Percentiles rank a stretch among this genome's conserved stretches.
phyloP scores from a whole-genome alignment of 2,797 vertebrate genomes.

The Pangasius macronema region DNA sequence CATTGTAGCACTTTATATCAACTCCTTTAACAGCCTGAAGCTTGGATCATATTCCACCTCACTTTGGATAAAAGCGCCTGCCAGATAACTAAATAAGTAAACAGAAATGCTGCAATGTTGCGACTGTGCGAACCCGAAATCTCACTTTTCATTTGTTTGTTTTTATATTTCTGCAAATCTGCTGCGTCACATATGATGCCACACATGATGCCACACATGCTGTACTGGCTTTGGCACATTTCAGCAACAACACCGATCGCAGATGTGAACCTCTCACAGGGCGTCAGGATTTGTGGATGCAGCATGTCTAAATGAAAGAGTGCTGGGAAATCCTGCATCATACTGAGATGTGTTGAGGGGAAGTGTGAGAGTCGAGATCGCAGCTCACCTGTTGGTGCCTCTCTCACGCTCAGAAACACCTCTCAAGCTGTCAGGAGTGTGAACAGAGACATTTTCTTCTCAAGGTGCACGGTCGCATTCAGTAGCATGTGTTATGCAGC shows the following conservation, averaged over 20 bases:
- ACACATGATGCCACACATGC: slow-evolving; percentile 4
- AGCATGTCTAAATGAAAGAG: slow-evolving; percentile 43
- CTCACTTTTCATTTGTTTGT: slow-evolving; percentile 40
- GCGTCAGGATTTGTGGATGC: slow-evolving; percentile 43
- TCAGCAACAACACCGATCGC: slow-evolving; percentile 6
- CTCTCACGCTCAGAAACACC: slow-evolving; percentile 56
- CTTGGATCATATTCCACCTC: slow-evolving; percentile 9
- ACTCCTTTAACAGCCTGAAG: slow-evolving; percentile 21
- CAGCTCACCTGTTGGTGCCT: slow-evolving; percentile 57
- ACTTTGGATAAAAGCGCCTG: slow-evolving; percentile 21
- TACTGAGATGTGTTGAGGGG: slow-evolving; percentile 45
- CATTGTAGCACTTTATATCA: slow-evolving; percentile 6
- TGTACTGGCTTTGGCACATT: slow-evolving; percentile 27
- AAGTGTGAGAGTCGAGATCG: slow-evolving; percentile 54
- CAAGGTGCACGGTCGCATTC: slow-evolving; percentile 24
- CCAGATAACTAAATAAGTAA: slow-evolving; percentile 19
- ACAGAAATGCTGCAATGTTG: slow-evolving; percentile 29
- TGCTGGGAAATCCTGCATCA: slow-evolving; percentile 56
- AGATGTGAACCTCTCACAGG: slow-evolving; percentile 32
- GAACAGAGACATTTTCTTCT: slow-evolving; percentile 39
- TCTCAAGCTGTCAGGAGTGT: slow-evolving; percentile 50
- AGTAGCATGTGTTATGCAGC: slow-evolving; percentile 32
- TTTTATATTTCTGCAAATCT: slow-evolving; percentile 35
- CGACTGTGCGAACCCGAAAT: slow-evolving; percentile 35
- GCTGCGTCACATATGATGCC: slow-evolving; percentile 11